Evolutionary conservation across 2,113 vertebrate genomes (phyloP).

Genomic region (Paraplagusia blochii): DNA sequence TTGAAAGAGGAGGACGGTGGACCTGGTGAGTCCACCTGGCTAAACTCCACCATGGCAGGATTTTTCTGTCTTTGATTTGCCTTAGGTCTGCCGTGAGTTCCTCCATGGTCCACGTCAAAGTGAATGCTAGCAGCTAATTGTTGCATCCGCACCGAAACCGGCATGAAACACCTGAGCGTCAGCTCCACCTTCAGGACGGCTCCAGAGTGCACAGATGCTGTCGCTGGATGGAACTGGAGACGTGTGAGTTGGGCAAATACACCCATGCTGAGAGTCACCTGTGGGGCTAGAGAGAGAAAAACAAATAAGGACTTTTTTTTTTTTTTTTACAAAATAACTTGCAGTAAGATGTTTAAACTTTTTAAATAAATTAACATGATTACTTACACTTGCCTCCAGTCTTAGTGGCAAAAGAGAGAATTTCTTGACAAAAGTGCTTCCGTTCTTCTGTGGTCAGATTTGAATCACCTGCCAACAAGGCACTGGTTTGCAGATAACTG

Average conservation of each 20-base stretch:
- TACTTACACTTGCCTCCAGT: constrained; percentile 74
- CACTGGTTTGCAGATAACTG: constrained; percentile 94
- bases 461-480: constrained; percentile 86
- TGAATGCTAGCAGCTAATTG: constrained; percentile 84
- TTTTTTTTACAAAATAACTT: too few species aligned
- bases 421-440: constrained; percentile 88
- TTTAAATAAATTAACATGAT: not conserved
- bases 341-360: too few species aligned
- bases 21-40: constrained; percentile 38
- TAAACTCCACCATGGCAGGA: constrained; percentile 81
- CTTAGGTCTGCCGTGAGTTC: constrained; percentile 79
- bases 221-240: constrained; percentile 83
- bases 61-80: constrained; percentile 74
- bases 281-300: constrained; percentile 69
- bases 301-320: not conserved
- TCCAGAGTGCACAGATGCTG: constrained; percentile 87
- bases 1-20: constrained; percentile 24
- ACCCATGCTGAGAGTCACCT: constrained; percentile 81
- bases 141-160: constrained; percentile 81
- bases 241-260: constrained; percentile 85
- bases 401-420: constrained; percentile 81
- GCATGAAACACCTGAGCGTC: constrained; percentile 86
- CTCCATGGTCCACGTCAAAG: constrained; percentile 86
- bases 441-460: constrained; percentile 85
- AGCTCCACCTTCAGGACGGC: constrained; percentile 84